Evolutionary conservation across 2,888 invertebrate genomes (phyloP).

Genomic region (Morpho achilles): DNA sequence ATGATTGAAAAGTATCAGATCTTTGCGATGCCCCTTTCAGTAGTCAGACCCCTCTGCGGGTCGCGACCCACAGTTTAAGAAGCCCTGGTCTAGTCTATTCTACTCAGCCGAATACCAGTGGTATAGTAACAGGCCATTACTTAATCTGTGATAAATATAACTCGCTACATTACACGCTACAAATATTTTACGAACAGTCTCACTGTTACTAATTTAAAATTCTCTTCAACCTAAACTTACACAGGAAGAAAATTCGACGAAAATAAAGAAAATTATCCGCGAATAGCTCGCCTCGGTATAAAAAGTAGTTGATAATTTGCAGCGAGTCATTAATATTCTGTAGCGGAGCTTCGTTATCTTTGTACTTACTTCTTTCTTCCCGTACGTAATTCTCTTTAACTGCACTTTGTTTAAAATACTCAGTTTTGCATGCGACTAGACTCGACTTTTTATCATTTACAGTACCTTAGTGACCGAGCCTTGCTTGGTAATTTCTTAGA

Average conservation of each 20-base stretch:
- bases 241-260: background rate
- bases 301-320: conserved; percentile 22
- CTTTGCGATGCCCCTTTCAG: too few species aligned
- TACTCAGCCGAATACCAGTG: too few species aligned
- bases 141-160: background rate
- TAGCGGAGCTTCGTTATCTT: conserved; percentile 23
- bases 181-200: too few species aligned
- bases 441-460: background rate
- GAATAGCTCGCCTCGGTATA: conserved; percentile 2
- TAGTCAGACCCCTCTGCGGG: too few species aligned
- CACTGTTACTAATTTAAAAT: too few species aligned
- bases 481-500: too few species aligned
- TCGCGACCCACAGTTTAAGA: too few species aligned
- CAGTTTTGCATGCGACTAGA: background rate
- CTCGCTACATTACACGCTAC: too few species aligned
- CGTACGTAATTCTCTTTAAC: conserved; percentile 18
- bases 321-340: conserved; percentile 23
- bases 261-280: conserved; percentile 2
- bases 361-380: conserved; percentile 17
- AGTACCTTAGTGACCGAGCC: too few species aligned
- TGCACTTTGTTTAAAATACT: conserved; percentile 3
- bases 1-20: too few species aligned
- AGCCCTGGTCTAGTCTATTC: background rate
- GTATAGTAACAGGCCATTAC: too few species aligned
- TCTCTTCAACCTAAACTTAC: background rate